Evolutionary conservation across 2,888 invertebrate species (phyloP), one percentile per base, ranked within the genome.

Genomic region (Cerceris rybyensis): DNA sequence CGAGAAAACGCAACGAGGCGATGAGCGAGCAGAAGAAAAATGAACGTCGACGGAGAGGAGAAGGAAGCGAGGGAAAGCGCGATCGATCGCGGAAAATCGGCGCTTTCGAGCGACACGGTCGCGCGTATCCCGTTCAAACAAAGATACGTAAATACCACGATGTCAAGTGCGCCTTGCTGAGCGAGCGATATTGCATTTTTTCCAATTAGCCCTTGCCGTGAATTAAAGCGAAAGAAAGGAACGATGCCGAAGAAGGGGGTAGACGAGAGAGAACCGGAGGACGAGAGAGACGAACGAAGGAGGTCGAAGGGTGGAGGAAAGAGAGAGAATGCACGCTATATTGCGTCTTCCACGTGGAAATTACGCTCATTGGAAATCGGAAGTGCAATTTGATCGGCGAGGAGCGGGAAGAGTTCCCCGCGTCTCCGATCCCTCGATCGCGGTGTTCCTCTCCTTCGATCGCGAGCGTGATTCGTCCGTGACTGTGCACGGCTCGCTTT

Each of bases 111-210:
- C 49, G 57, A 46, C 46, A 55, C 57, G 43, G 42, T n/a, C 61
- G 17, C 61, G 64, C 64, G 71, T 28, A 69, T 54, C 50, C 39
- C 50, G 60, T 61, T 71, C 52, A 14, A 17, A 60, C 59, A 28
- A 46, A 9, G 63, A 7, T 43, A 39, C 57, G 52, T 67, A n/a
- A n/a, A n/a, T n/a, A 39, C 43, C 60, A 42, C 57, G 46, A 43
- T 41, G 49, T 16, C 41, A 11, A 59, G 54, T 41, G 65, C 61
- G 52, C 65, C 52, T 57, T 57, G 61, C 52, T 5, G 64, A 55
- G 54, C 11, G 63, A 49, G 70, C 74, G 75, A 71, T 81, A 75
- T 75, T 77, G 79, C 76, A 80, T 79, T 77, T 77, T 74, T 80
- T 70, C 71, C 80, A 75, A 81, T 80, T 80, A 77, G 61, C 41